Conservation (phyloP, 2,797 vertebrate genomes). For the Tokudaia muenninki region DNA sequence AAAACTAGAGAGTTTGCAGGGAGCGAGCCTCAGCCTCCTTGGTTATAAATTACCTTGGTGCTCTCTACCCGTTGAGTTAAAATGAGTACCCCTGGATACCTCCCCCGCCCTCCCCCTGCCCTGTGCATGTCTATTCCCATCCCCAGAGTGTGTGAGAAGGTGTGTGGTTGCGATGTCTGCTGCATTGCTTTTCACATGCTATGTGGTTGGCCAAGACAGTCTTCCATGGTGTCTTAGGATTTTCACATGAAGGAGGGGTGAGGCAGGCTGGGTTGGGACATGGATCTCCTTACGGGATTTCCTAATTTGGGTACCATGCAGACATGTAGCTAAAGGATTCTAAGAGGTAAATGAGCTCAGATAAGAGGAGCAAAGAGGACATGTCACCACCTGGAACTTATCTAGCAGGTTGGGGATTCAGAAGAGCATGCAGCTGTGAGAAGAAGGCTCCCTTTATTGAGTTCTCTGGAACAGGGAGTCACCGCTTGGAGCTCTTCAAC, state of each 20-base stretch:
- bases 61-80: slow-evolving; percentile 31
- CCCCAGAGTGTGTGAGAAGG: neutral
- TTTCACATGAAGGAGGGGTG: neutral
- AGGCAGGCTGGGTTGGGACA: accelerated
- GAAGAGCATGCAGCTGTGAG: no score
- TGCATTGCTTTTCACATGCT: accelerated
- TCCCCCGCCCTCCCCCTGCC: neutral
- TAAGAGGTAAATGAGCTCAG: neutral
- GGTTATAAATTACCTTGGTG: neutral
- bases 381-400: neutral
- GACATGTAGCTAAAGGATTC: neutral
- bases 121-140: neutral
- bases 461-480: neutral
- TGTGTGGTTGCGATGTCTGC: neutral
- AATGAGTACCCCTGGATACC: slow-evolving; percentile 18
- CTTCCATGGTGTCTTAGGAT: neutral
- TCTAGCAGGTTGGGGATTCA: neutral
- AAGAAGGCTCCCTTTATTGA: neutral
- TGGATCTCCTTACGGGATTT: no score
- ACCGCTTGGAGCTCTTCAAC: accelerated
- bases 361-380: neutral
- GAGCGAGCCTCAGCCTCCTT: neutral
- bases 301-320: accelerated
- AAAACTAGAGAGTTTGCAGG: slow-evolving; percentile 56
- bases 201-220: neutral